These are phyloP conservation scores for Rallus limicola DNA, from an alignment of 2,113 vertebrate genomes.

Conservation along the genomic window DNA sequence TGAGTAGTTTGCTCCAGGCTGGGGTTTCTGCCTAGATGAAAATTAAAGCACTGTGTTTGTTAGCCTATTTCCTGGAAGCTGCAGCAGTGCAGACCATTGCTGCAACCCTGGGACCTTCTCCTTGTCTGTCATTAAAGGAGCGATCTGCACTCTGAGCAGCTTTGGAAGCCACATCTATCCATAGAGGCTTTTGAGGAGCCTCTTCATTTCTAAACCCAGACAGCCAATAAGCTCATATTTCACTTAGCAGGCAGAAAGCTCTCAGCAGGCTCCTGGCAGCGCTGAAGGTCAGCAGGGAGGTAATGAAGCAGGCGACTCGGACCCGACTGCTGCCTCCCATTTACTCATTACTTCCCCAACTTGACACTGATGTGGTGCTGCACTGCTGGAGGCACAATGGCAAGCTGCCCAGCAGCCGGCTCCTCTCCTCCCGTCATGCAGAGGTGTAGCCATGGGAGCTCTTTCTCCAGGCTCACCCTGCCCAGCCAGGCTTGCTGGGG, in stretches of 20 bases:
- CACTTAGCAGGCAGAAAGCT: constrained; percentile 15
- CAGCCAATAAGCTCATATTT: neutral
- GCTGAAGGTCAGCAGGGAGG: neutral
- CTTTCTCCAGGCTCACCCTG: neutral
- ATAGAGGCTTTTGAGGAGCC: neutral
- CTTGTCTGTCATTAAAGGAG: neutral
- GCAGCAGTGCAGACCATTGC: neutral
- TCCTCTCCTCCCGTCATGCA: neutral
- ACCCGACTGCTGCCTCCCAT: neutral
- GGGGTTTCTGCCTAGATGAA: neutral
- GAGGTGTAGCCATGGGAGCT: neutral
- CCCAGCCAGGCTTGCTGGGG: neutral
- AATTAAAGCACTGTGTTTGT: accelerated
- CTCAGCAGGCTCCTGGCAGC: neutral
- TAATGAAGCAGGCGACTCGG: accelerated
- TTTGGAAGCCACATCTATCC: neutral
- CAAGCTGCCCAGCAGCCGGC: neutral
- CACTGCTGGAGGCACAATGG: neutral
- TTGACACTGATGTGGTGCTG: neutral
- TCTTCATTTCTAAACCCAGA: neutral
- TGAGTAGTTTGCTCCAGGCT: neutral
- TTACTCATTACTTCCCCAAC: neutral
- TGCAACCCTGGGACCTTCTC: neutral
- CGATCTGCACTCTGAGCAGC: neutral
- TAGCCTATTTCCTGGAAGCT: neutral